Evolutionary conservation across 2,113 vertebrate species (phyloP).

Genomic region (Gambusia affinis): DNA sequence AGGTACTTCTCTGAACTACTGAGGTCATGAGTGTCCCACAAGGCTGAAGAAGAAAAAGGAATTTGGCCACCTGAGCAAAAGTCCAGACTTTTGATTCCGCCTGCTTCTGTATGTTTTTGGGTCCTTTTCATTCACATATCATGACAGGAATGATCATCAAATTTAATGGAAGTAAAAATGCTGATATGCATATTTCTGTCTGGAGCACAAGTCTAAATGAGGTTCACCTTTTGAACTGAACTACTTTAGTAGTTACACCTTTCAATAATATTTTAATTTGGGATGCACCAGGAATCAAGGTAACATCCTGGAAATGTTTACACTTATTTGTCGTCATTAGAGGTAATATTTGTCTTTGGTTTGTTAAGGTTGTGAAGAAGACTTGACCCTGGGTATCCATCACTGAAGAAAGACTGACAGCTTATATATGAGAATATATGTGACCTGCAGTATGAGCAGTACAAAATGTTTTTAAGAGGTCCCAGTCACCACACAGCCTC

Average conservation of each 20-base stretch:
- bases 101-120: neutral
- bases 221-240: neutral
- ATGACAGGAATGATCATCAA: no score
- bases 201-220: no score
- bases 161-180: no score
- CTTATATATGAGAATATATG: slow-evolving; percentile 34
- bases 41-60: neutral
- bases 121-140: no score
- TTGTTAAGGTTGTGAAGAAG: slow-evolving; percentile 54
- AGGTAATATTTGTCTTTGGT: slow-evolving; percentile 55
- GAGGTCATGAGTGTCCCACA: neutral
- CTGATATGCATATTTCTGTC: no score
- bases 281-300: slow-evolving; percentile 28
- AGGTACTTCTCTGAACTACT: neutral
- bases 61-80: neutral
- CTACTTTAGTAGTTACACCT: neutral
- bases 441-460: slow-evolving; percentile 55
- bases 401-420: slow-evolving; percentile 45
- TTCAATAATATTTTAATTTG: neutral
- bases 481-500: slow-evolving; percentile 75
- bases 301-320: slow-evolving; percentile 38
- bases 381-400: slow-evolving; percentile 60
- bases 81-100: neutral
- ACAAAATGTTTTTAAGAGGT: slow-evolving; percentile 67
- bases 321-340: slow-evolving; percentile 53